A percentile compares a stretch with the other conserved stretches of the same genome.
Evolutionary conservation across 2,113 vertebrate genomes (phyloP).

Genomic region (Tachycineta bicolor): DNA sequence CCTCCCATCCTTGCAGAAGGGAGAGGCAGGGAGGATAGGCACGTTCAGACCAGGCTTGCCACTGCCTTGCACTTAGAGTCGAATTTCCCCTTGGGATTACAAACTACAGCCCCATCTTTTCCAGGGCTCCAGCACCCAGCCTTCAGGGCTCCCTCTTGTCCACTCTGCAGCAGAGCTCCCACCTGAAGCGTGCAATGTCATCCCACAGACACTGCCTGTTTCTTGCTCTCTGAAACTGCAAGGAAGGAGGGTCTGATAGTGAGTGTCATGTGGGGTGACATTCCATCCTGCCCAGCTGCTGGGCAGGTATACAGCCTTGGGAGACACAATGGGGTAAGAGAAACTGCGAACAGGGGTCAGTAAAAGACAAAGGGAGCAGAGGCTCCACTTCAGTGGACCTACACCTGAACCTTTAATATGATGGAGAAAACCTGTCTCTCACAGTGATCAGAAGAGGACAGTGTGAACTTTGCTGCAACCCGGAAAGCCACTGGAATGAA

Average conservation of each 20-base stretch:
- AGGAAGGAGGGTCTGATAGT: not conserved
- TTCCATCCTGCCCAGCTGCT: not conserved
- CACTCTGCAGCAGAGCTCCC: rapidly evolving
- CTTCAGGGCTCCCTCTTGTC: not conserved
- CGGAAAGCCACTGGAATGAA: not conserved
- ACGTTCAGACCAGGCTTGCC: not conserved
- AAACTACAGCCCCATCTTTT: not conserved
- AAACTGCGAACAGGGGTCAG: rapidly evolving
- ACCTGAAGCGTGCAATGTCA: rapidly evolving
- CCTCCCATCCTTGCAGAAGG: not conserved
- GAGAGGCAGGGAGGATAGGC: not conserved
- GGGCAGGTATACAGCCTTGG: rapidly evolving
- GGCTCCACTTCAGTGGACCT: not conserved
- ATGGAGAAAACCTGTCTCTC: not conserved
- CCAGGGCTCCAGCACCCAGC: not conserved
- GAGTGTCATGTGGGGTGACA: not conserved
- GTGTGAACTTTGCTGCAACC: not conserved
- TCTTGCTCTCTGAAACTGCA: not conserved
- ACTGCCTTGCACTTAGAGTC: not conserved
- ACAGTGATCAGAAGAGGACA: not conserved
- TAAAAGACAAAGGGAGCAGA: not conserved
- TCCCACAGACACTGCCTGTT: rapidly evolving
- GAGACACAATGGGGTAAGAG: rapidly evolving
- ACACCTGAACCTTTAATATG: not conserved
- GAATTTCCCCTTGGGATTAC: not conserved